Percentiles rank a stretch among this genome's conserved stretches.
phyloP scores from a whole-genome alignment of 2,797 vertebrate genomes.

The Sparidentex hasta region DNA sequence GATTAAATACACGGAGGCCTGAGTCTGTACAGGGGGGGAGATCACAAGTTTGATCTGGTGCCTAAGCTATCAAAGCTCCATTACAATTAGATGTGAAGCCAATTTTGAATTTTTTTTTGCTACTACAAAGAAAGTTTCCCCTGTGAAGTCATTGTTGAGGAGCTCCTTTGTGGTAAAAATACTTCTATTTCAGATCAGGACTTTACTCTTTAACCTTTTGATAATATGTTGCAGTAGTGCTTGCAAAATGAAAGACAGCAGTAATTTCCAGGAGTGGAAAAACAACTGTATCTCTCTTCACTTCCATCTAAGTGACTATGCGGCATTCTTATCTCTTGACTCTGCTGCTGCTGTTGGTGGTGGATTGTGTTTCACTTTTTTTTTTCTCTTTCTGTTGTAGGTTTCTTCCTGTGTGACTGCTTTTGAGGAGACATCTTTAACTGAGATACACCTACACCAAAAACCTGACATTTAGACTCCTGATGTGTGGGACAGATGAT shows the following conservation, averaged over 20 bases:
- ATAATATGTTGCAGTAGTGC: not conserved
- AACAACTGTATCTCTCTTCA: not conserved
- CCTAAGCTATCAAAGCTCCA: not conserved
- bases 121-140: not conserved
- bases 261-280: not conserved
- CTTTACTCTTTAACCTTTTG: not conserved
- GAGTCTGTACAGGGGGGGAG: not conserved
- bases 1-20: conserved; percentile 4
- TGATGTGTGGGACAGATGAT: conserved; percentile 8
- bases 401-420: conserved; percentile 21
- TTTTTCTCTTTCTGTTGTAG: conserved; percentile 18
- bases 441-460: conserved; percentile 14
- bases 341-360: not conserved
- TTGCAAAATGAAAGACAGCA: not conserved
- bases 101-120: not conserved
- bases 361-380: not conserved
- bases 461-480: conserved; percentile 34
- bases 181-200: not conserved
- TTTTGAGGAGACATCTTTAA: not conserved
- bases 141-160: not conserved
- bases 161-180: not conserved
- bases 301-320: not conserved
- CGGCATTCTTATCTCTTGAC: not conserved
- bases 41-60: conserved; percentile 30
- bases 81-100: conserved; percentile 3